Evolutionary conservation across 2,888 invertebrate species (phyloP).

Genomic region (Mellilla xanthometata): DNA sequence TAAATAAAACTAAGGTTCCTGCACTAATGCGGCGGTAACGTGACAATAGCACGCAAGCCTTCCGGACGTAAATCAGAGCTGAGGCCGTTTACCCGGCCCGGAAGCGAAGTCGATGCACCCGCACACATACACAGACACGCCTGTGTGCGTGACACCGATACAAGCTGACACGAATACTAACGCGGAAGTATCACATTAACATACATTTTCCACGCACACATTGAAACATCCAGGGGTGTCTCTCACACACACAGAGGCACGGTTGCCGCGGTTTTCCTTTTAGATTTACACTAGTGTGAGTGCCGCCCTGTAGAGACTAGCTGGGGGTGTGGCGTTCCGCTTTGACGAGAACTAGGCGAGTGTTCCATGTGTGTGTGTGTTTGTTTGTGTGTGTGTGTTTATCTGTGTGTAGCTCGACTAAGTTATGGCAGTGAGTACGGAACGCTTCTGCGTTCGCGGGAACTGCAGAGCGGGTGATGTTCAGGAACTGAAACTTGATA

Average conservation of each 20-base stretch:
- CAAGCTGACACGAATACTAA: constrained; percentile 59
- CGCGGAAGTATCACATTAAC: constrained; percentile 76
- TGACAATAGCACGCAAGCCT: constrained; percentile 73
- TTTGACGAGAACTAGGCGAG: constrained; percentile 47
- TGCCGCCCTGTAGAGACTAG: constrained; percentile 62
- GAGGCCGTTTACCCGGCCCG: constrained; percentile 76
- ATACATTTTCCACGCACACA: constrained; percentile 69
- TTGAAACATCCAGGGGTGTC: constrained; percentile 12
- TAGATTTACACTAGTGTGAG: constrained; percentile 47
- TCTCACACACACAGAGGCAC: constrained; percentile 12
- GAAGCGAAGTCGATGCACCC: constrained; percentile 80
- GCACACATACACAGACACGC: constrained; percentile 44
- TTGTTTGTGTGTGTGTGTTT: background rate
- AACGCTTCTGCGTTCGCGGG: background rate
- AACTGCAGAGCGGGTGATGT: too few species aligned
- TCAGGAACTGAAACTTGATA: too few species aligned
- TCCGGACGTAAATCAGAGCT: constrained; percentile 69
- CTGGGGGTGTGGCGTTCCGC: constrained; percentile 70
- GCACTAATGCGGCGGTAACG: constrained; percentile 49
- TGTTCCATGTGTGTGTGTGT: constrained; percentile 39
- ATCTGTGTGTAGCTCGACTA: constrained; percentile 35
- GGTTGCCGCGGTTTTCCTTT: constrained; percentile 42
- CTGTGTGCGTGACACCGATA: constrained; percentile 58
- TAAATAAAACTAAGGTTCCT: constrained; percentile 40
- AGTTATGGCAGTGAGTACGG: constrained; percentile 33